Base-by-base conservation (phyloP, 2,113 vertebrate species). In the Tragelaphus strepsiceros region DNA sequence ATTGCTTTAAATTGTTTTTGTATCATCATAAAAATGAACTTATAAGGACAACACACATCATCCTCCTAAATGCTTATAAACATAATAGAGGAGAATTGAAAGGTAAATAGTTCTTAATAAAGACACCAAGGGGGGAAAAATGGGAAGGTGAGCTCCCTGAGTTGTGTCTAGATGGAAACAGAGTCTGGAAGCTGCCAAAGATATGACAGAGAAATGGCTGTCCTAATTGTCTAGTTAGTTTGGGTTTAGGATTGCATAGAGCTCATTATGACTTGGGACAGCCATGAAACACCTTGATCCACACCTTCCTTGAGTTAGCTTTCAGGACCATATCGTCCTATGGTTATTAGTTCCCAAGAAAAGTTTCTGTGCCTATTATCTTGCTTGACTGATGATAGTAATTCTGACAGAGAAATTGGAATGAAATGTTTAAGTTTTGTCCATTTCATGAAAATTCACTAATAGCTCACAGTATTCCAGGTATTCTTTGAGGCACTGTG, bases 51-150 rank as follows among this genome's bases (percentile, higher is more conserved):
- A 56, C 7, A 78, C 90, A 80, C 2, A 80, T 90, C 64, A 49
- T 91, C 19, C 12, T 94, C 49, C 54, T 88, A 82, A 89, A 89
- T 94, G 28, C 24, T 67, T 88, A 49, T 92, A 95, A 96, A 77
- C 49, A 77, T 19, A 12, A 14, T 59, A 26, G 32, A 39, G 10
- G n/a, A 84, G 51, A 90, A 59, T 3, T 67, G 51, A 95, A 82
- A 30, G 35, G 35, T 62, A 85, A 84, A 64, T 15, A 71, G 74
- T 87, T 90, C 62, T 51, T 12, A 92, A 32, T 35, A 58, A 81
- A 78, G 24, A 90, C 74, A 97, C 3, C 46, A 67, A 80, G 88
- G 30, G 28, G 16, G 17, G 56, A 49, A 93, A 93, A 56, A 82
- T 81, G 54, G 83, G 11, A 92, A 81, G 16, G 11, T 78, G 49